Conservation (phyloP, 2,888 invertebrate genomes). For the Drosophila pegasa region DNA sequence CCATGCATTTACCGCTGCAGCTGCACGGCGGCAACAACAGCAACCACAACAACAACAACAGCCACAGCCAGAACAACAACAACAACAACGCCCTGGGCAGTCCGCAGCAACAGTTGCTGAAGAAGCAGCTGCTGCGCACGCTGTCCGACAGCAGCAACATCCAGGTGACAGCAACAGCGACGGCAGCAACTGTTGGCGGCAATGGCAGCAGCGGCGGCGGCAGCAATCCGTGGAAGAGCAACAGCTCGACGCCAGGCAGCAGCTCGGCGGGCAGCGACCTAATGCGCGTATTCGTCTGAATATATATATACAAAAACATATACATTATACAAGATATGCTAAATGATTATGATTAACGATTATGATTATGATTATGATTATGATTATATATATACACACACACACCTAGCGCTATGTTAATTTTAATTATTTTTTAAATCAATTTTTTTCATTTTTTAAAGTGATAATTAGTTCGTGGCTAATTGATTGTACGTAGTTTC, state of each 20-base stretch:
- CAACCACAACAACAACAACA: neutral
- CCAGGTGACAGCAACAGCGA: constrained; percentile 17
- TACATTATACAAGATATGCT: constrained; percentile 20
- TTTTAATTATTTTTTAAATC: constrained; percentile 62
- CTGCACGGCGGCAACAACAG: constrained; percentile 21
- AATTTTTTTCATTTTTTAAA: constrained; percentile 60
- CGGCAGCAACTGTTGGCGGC: constrained; percentile 34
- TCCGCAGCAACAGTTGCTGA: constrained; percentile 67
- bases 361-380: constrained; percentile 35
- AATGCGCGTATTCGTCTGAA: constrained; percentile 78
- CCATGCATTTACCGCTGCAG: constrained; percentile 65
- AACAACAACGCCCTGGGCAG: constrained; percentile 43
- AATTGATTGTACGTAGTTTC: constrained; percentile 63
- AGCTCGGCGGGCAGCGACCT: constrained; percentile 66
- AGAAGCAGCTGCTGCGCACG: constrained; percentile 75
- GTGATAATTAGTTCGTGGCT: constrained; percentile 73
- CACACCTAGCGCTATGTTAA: constrained; percentile 49
- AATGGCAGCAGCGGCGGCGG: constrained; percentile 41
- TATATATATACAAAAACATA: constrained; percentile 21
- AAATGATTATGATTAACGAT: constrained; percentile 29
- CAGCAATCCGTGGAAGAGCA: constrained; percentile 68
- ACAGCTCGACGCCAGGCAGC: constrained; percentile 65
- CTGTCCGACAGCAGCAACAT: constrained; percentile 77
- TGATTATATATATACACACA: constrained; percentile 20
- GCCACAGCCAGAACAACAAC: constrained; percentile 21